These are phyloP conservation scores for Andrena marginata DNA, from an alignment of 2,888 invertebrate genomes.

Conservation along the genomic window DNA sequence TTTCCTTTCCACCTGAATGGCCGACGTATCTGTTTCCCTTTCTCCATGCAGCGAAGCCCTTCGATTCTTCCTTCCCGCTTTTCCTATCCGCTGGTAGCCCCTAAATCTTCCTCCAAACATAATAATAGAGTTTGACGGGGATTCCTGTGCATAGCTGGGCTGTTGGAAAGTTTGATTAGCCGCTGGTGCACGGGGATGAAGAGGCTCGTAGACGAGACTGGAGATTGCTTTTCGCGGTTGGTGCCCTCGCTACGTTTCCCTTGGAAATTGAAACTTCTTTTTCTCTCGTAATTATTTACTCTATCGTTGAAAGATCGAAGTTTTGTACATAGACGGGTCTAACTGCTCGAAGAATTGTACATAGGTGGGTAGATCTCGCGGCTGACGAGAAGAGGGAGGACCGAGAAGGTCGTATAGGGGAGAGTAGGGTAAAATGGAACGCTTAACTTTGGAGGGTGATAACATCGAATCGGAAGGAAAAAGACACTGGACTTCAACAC, in stretches of 20 bases:
- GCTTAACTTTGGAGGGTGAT: no score
- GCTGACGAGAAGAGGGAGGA: no score
- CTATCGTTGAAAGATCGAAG: no score
- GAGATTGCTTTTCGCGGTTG: constrained; percentile 55
- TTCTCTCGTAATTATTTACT: background rate
- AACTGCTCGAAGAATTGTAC: no score
- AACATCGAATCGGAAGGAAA: no score
- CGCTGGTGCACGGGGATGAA: constrained; percentile 17
- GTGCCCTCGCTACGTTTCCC: constrained; percentile 44
- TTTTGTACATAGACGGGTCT: no score
- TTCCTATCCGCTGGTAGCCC: constrained; percentile 31
- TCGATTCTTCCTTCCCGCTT: background rate
- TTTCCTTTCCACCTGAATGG: constrained; percentile 57
- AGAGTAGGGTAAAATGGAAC: no score
- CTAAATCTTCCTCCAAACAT: constrained; percentile 55
- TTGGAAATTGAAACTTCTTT: constrained; percentile 47
- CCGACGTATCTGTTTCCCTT: constrained; percentile 17
- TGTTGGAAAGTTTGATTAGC: constrained; percentile 73
- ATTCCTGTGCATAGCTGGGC: constrained; percentile 44
- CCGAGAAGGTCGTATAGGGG: no score
- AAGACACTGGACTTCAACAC: no score
- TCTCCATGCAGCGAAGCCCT: background rate
- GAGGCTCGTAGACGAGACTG: constrained; percentile 7
- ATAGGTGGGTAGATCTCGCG: no score
- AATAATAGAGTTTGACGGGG: constrained; percentile 61